Evolutionary conservation across 2,797 vertebrate genomes (phyloP).

Genomic region (Menidia menidia): DNA sequence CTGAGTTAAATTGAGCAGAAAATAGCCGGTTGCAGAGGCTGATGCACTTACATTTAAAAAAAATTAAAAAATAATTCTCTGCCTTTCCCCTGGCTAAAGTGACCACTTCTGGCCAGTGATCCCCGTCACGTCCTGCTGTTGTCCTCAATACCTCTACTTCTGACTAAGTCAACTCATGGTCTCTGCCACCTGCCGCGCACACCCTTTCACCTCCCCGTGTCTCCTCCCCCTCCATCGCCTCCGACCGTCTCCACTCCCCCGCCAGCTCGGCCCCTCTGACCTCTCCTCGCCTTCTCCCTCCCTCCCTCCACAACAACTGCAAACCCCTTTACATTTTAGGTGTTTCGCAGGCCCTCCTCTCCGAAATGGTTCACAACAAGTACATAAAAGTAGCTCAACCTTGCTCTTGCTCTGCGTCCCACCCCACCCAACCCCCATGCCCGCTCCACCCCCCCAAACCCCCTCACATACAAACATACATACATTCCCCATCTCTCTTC

Average conservation of each 20-base stretch:
- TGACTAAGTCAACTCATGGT: conserved; percentile 46
- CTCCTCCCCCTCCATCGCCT: conserved; percentile 46
- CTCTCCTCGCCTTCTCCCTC: conserved; percentile 34
- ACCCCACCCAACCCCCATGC: background rate
- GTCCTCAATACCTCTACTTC: conserved; percentile 18
- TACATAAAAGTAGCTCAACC: conserved; percentile 80
- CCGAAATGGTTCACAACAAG: conserved; percentile 71
- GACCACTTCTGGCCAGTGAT: background rate
- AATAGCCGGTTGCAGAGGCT: background rate
- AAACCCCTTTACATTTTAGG: conserved; percentile 78
- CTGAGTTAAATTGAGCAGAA: conserved; percentile 21
- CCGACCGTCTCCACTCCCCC: conserved; percentile 13
- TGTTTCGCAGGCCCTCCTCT: conserved; percentile 55
- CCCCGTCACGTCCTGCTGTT: background rate
- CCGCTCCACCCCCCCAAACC: conserved; percentile 8
- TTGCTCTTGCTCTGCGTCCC: conserved; percentile 50
- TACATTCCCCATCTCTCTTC: conserved; percentile 17
- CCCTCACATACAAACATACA: conserved; percentile 15
- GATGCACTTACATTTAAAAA: conserved; percentile 5
- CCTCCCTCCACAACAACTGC: conserved; percentile 62
- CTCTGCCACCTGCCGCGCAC: conserved; percentile 67
- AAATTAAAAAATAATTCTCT: background rate
- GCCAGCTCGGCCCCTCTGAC: conserved; percentile 55
- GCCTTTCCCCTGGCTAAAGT: conserved; percentile 5
- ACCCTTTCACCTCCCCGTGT: conserved; percentile 55